Base-by-base conservation (phyloP, 2,113 vertebrate genomes). In the Puffinus mauretanicus region DNA sequence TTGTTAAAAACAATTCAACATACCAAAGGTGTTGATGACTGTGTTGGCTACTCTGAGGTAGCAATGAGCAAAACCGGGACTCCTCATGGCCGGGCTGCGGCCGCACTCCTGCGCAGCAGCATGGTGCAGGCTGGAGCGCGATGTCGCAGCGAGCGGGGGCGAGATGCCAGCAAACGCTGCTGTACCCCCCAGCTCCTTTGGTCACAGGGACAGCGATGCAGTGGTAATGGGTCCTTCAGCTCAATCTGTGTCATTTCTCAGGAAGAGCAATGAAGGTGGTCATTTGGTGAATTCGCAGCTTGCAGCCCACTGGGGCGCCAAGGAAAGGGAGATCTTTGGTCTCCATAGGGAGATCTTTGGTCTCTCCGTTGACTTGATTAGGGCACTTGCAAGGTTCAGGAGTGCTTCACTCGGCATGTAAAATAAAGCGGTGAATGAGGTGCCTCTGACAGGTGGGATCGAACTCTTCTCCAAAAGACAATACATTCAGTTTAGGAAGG, bases 101-200 rank as follows among this genome's bases (percentile, higher is more conserved):
- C 52, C 6, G 1, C 34, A 11, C 19, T 52, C 34, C 36, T 67
- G 57, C 3, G 3, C 1, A 8, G 32, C 57, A 64, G n/a, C 20
- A 5, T 4, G 18, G 4, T 11, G 79, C 62, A 49, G 34, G 65
- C 47, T 51, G 32, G 17, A 51, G 42, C 1, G 0, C 1, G 13
- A 57, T 25, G 36, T 30, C 4, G 4, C 30, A 16, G 49, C 0
- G 2, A 32, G 65, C 2, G 0, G 9, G 13, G 25, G 10, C 1
- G 3, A 71, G 64, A 62, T 17, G 27, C 20, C 34, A 34, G 24
- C 34, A 27, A 5, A 4, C 13, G 6, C 14, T 8, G 1, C 47
- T 77, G 13, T 54, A 52, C 11, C 34, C 6, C 5, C 46, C 3
- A 1, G 14, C 57, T 55, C 42, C 42, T 64, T 79, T 4, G 1